Conservation (phyloP, 1,140 invertebrate species). For the Zelostemma sp. region DNA sequence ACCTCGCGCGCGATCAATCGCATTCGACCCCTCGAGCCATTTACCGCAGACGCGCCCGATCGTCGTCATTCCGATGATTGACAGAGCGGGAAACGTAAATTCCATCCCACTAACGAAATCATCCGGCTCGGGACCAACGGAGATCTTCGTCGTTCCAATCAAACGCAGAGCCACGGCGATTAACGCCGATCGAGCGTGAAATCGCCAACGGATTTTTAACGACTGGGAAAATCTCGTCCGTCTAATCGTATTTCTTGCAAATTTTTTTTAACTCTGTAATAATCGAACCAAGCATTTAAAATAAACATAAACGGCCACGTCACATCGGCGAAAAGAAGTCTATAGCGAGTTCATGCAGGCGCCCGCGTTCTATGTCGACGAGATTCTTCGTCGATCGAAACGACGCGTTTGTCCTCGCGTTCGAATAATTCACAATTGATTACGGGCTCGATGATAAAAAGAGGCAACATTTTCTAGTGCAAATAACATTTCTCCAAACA, state of each 20-base stretch:
- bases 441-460: no score
- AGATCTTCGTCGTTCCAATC: conserved; percentile 12
- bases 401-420: conserved; percentile 16
- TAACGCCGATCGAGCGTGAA: conserved; percentile 26
- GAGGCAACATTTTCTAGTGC: no score
- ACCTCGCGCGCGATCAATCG: conserved; percentile 49
- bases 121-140: not conserved
- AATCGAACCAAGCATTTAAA: conserved; percentile 48
- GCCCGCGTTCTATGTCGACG: conserved; percentile 58
- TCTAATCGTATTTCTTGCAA: no score
- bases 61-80: conserved; percentile 50
- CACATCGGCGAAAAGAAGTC: conserved; percentile 60
- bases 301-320: conserved; percentile 68
- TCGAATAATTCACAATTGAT: no score
- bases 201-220: conserved; percentile 1
- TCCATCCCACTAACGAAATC: conserved; percentile 16
- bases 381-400: no score
- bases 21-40: conserved; percentile 49
- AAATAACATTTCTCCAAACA: no score
- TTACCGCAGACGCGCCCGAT: conserved; percentile 47
- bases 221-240: no score
- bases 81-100: conserved; percentile 52
- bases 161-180: conserved; percentile 1
- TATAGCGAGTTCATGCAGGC: conserved; percentile 58
- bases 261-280: no score